These are phyloP conservation scores for Setophaga coronata DNA, from an alignment of 2,113 vertebrate genomes.

Conservation along the genomic window DNA sequence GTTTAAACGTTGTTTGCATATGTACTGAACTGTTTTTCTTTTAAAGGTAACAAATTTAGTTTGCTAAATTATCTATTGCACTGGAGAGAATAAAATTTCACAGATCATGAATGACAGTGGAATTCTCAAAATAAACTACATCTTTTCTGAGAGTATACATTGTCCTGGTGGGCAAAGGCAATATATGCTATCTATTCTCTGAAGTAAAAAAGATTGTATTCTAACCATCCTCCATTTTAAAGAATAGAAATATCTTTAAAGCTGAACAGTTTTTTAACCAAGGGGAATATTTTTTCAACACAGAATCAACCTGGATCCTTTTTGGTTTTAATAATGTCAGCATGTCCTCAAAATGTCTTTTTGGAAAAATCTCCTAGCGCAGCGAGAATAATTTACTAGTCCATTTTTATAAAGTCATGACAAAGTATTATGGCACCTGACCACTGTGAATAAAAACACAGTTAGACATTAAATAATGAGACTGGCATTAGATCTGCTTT, in stretches of 20 bases:
- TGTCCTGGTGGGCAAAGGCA: background rate
- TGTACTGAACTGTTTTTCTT: background rate
- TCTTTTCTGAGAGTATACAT: background rate
- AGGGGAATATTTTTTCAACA: background rate
- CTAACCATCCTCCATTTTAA: background rate
- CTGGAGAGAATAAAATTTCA: background rate
- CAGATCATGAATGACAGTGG: background rate
- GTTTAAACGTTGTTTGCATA: background rate
- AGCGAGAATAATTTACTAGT: background rate
- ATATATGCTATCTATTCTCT: background rate
- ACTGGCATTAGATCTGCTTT: background rate
- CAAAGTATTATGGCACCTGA: background rate
- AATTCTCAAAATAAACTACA: background rate
- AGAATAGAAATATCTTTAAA: background rate
- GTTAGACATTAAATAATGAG: slow-evolving; percentile 13
- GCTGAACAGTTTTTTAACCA: background rate
- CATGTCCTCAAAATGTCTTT: background rate
- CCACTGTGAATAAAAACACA: background rate
- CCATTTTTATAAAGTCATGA: background rate
- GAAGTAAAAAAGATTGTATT: background rate
- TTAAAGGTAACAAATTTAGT: background rate
- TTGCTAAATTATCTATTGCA: background rate
- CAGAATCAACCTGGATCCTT: background rate
- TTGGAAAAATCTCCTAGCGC: background rate
- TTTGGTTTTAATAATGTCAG: background rate